phyloP scores from a whole-genome alignment of 2,888 invertebrate genomes.

The Sepiola atlantica region DNA sequence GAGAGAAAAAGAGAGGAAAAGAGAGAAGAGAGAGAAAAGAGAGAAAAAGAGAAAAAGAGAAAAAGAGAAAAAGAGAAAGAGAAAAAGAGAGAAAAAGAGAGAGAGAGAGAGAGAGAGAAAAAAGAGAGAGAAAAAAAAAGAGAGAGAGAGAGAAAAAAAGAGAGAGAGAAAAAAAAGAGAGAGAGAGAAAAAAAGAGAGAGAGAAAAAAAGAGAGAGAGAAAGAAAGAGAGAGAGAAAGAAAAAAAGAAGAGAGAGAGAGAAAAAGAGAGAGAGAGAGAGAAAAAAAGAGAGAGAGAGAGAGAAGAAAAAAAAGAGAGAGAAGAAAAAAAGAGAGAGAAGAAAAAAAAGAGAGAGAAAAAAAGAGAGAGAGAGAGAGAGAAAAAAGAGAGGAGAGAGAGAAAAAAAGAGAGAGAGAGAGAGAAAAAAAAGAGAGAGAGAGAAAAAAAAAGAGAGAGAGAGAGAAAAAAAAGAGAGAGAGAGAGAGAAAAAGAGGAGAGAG shows the following conservation, averaged over 20 bases:
- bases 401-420: background rate
- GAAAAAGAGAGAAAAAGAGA: background rate
- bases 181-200: background rate
- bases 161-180: background rate
- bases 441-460: background rate
- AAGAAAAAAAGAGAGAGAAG: background rate
- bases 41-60: background rate
- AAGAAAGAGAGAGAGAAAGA: background rate
- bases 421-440: background rate
- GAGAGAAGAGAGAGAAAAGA: background rate
- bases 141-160: background rate
- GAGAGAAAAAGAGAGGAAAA: no score
- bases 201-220: background rate
- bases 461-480: background rate
- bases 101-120: background rate
- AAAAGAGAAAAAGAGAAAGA: background rate
- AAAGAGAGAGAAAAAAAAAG: background rate
- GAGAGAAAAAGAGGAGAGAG: background rate
- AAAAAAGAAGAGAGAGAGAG: background rate
- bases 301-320: conserved; percentile 46
- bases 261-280: conserved; percentile 44
- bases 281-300: conserved; percentile 46
- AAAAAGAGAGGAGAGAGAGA: background rate
- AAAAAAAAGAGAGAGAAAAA: background rate
- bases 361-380: background rate